These are phyloP conservation scores for Cyclopterus lumpus DNA, from an alignment of 2,797 vertebrate genomes.

Conservation along the genomic window DNA sequence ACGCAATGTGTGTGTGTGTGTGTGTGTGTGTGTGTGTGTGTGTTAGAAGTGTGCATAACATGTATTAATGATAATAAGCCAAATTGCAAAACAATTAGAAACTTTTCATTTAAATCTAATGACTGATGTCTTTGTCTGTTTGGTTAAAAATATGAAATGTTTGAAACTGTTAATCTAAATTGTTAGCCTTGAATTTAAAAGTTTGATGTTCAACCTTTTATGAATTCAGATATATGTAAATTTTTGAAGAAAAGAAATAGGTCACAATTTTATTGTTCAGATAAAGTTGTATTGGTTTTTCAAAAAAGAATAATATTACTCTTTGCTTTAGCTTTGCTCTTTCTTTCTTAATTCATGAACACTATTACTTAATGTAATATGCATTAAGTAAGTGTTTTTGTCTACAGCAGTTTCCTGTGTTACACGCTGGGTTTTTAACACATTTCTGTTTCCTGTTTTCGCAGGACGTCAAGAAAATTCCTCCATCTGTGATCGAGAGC, in stretches of 20 bases:
- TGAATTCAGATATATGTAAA: neutral
- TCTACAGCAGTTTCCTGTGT: neutral
- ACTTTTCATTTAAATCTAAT: neutral
- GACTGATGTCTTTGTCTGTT: neutral
- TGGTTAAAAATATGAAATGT: neutral
- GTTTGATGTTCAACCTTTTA: neutral
- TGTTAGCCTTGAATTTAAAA: neutral
- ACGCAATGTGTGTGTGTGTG: neutral
- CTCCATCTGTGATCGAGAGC: slow-evolving; percentile 86
- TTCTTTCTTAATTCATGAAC: neutral
- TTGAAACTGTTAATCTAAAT: neutral
- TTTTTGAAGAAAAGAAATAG: neutral
- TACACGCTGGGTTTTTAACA: slow-evolving; percentile 12
- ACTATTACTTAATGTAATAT: neutral
- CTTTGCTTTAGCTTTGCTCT: neutral
- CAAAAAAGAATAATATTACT: neutral
- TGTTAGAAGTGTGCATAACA: neutral
- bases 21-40: neutral
- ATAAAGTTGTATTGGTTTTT: neutral
- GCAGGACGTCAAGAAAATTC: slow-evolving; percentile 88
- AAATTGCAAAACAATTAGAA: slow-evolving; percentile 1
- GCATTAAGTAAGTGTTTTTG: neutral
- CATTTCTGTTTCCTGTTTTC: slow-evolving; percentile 31
- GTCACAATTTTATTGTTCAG: neutral
- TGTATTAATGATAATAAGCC: neutral